Conservation (phyloP, 2,888 invertebrate genomes). For the Drosophila suboccidentalis region DNA sequence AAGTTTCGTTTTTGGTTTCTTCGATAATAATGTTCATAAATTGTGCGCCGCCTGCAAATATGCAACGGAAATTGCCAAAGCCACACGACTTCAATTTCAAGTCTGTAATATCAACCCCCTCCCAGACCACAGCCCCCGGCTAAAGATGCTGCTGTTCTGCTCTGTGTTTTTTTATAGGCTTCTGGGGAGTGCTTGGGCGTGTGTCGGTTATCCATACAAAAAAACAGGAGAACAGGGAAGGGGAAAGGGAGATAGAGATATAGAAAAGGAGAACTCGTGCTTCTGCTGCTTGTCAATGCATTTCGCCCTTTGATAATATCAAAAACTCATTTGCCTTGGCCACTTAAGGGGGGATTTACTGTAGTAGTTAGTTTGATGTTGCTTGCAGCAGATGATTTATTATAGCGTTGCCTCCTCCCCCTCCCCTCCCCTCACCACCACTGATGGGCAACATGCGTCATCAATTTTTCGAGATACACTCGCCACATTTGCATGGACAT, state of each 20-base stretch:
- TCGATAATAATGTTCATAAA: slow-evolving; percentile 72
- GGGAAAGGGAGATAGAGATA: background rate
- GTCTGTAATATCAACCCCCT: slow-evolving; percentile 12
- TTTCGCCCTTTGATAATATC: slow-evolving; percentile 73
- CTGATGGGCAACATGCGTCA: slow-evolving; percentile 58
- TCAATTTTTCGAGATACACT: slow-evolving; percentile 71
- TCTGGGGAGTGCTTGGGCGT: slow-evolving; percentile 61
- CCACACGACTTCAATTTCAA: slow-evolving; percentile 66
- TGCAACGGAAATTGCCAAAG: slow-evolving; percentile 76
- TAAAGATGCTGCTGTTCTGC: slow-evolving; percentile 26
- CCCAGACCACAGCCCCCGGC: slow-evolving; percentile 16
- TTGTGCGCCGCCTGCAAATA: slow-evolving; percentile 71
- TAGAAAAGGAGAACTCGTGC: slow-evolving; percentile 1
- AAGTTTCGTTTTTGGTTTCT: slow-evolving; percentile 36
- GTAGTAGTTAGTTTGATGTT: slow-evolving; percentile 56
- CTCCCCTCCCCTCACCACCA: background rate
- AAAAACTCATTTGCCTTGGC: slow-evolving; percentile 75
- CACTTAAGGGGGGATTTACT: slow-evolving; percentile 45
- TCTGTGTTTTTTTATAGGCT: slow-evolving; percentile 60
- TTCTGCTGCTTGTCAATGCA: slow-evolving; percentile 72
- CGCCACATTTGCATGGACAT: slow-evolving; percentile 66
- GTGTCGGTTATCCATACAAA: slow-evolving; percentile 45
- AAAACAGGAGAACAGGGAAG: background rate
- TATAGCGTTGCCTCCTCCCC: slow-evolving; percentile 40
- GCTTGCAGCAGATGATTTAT: slow-evolving; percentile 70